phyloP scores from a whole-genome alignment of 92 coral and sea anemone genomes.

The Blastomussa wellsi region DNA sequence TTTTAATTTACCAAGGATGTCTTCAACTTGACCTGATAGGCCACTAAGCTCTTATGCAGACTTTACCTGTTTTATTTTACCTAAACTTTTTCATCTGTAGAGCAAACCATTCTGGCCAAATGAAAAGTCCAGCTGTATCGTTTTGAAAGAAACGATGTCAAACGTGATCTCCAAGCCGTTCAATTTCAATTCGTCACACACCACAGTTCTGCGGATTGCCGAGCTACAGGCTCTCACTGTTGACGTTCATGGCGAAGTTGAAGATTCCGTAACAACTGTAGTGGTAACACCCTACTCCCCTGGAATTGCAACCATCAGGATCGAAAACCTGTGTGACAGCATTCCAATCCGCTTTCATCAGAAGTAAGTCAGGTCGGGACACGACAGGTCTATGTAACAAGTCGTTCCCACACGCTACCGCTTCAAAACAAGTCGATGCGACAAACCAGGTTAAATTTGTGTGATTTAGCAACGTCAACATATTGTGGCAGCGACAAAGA shows the following conservation, averaged over 20 bases:
- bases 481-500: too few species aligned
- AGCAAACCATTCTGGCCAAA: constrained; percentile 93
- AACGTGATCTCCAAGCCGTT: constrained; percentile 74
- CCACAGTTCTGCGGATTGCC: constrained; percentile 84
- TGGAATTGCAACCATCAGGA: constrained; percentile 79
- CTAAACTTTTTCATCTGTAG: constrained; percentile 44
- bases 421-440: too few species aligned
- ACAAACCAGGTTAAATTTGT: too few species aligned
- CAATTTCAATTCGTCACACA: constrained; percentile 66
- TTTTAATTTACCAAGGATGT: too few species aligned
- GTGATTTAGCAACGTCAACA: too few species aligned
- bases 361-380: constrained; percentile 55
- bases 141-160: constrained; percentile 74
- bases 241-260: constrained; percentile 86
- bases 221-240: constrained; percentile 73
- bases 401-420: too few species aligned
- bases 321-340: constrained; percentile 88
- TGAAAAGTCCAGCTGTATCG: constrained; percentile 60
- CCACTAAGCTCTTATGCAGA: too few species aligned
- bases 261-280: constrained; percentile 87
- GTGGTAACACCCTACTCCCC: constrained; percentile 81
- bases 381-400: neutral
- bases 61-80: too few species aligned
- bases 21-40: too few species aligned
- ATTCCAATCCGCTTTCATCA: constrained; percentile 75